Percentiles rank a stretch among this genome's conserved stretches.
These are phyloP conservation scores for Deilephila porcellus DNA, from an alignment of 2,888 invertebrate species.

Conservation along the genomic window DNA sequence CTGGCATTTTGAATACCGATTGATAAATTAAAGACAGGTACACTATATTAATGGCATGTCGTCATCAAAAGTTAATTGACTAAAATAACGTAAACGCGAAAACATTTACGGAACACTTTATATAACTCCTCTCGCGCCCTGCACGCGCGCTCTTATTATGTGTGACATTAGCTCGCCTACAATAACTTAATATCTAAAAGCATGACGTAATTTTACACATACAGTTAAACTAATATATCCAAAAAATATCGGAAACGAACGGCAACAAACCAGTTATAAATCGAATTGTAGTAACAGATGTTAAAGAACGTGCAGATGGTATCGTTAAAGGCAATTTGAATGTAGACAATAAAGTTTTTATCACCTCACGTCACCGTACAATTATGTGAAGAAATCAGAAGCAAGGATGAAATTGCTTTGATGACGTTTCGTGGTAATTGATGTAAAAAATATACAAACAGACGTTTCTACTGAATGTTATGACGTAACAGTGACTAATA, in stretches of 20 bases:
- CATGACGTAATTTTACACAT: neutral
- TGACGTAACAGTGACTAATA: neutral
- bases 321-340: constrained; percentile 19
- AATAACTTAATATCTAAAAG: no score
- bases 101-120: no score
- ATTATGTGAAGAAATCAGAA: neutral
- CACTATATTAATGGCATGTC: no score
- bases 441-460: constrained; percentile 9
- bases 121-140: no score
- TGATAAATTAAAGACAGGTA: no score
- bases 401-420: constrained; percentile 1
- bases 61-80: no score
- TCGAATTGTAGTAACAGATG: constrained; percentile 8
- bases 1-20: no score
- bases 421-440: constrained; percentile 26
- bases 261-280: constrained; percentile 1
- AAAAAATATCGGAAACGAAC: constrained; percentile 5
- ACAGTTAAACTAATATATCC: neutral
- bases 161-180: no score
- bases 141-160: no score
- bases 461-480: constrained; percentile 4
- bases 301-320: neutral
- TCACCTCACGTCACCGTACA: neutral
- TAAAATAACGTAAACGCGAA: no score
- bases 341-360: constrained; percentile 24